Base-by-base conservation (phyloP, 2,113 vertebrate genomes). In the Heterotis niloticus region DNA sequence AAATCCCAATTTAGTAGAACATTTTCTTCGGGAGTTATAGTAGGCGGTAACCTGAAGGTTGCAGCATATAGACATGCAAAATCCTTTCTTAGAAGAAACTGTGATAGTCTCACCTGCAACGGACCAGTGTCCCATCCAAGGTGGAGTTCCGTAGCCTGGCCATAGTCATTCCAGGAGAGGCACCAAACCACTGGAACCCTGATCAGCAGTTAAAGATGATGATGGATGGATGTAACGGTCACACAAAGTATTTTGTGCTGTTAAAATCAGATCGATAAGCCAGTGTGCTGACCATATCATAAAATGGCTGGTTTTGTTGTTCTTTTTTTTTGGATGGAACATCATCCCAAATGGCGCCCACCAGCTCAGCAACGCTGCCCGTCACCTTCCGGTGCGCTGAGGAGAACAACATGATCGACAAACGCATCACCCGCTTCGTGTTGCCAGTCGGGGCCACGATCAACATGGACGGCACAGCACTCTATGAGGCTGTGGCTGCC, bases 381-480 rank as follows among this genome's bases (percentile, higher is more conserved):
- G 92, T 99, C 83, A 99, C 97, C n/a, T 98, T 99, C 89, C 95
- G 94, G 71, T 99, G 98, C 79, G 94, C 95, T 0, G 98, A 99
- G 88, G 96, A 98, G 76, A 98, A 98, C 84, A 98, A 98, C 78
- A 81, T 79, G 0, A 90, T 99, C 0, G 97, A 99, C 91, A 98
- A 95, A 87, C 92, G 98, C 79, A 98, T 99, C 90, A 99, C 97
- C 0, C 94, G 98, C 80, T 99, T 99, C 0, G 95, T 99, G 81
- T 89, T 99, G 72, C 98, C 98, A 0, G 96, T 99, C 1, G 98
- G 98, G 10, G 97, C 98, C 80, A 99, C 98, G 59, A 98, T 99
- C 82, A 99, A 99, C 91, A 99, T 99, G 98, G 98, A 99, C 0
- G 98, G 96, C 62, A 98, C 96, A 0, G 97, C 98, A 0, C 95